Conservation (phyloP, 2,113 vertebrate species). For the Guaruba guarouba region DNA sequence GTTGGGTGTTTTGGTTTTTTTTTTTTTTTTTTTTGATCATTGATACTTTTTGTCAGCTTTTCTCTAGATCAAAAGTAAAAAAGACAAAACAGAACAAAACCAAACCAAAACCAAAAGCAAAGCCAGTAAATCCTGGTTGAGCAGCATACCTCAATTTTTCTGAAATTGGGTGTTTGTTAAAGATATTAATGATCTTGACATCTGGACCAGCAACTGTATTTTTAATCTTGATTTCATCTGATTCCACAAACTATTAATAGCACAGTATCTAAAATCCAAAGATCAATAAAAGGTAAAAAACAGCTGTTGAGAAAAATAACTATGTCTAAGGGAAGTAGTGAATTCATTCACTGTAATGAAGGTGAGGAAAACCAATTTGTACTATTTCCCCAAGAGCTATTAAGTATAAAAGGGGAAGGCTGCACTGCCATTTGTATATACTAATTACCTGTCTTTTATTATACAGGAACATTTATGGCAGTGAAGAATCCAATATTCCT, state of each 20-base stretch:
- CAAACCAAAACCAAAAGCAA: not conserved
- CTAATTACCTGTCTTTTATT: not conserved
- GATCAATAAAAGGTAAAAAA: not conserved
- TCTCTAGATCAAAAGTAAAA: not conserved
- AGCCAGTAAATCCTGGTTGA: not conserved
- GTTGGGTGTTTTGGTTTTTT: not conserved
- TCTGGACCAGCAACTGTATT: not conserved
- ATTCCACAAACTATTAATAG: not conserved
- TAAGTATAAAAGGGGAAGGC: not conserved
- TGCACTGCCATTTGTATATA: not conserved
- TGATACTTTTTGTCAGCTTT: fast-evolving
- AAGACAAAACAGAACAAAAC: not conserved
- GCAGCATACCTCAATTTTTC: not conserved
- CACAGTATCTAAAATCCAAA: not conserved
- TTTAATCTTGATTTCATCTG: not conserved
- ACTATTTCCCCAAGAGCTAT: not conserved
- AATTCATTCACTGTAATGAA: not conserved
- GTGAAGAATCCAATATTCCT: not conserved
- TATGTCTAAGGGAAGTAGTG: not conserved
- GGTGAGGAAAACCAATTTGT: not conserved
- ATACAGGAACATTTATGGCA: not conserved
- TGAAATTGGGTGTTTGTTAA: not conserved
- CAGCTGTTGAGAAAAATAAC: not conserved
- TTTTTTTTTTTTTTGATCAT: not conserved
- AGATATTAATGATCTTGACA: not conserved